Conservation (phyloP, 2,888 invertebrate species). For the Maniola hyperantus region DNA sequence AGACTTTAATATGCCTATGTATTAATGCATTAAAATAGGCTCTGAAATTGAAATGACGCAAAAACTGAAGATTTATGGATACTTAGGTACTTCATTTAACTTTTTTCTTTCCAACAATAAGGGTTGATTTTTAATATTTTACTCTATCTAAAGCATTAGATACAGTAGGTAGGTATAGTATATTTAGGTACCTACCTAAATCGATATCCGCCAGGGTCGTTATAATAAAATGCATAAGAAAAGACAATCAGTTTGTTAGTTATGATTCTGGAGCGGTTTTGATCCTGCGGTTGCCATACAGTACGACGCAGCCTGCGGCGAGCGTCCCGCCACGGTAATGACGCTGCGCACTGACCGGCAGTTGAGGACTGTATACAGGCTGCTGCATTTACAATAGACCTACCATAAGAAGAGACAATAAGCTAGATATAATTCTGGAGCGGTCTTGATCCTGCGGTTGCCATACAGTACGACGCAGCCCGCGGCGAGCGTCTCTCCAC, state of each 20-base stretch:
- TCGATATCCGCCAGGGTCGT: neutral
- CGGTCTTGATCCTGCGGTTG: constrained; percentile 26
- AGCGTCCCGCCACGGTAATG: constrained; percentile 50
- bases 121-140: too few species aligned
- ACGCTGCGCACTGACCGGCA: constrained; percentile 50
- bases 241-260: constrained; percentile 22
- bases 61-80: too few species aligned
- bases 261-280: constrained; percentile 19
- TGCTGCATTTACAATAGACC: neutral
- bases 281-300: constrained; percentile 34
- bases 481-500: constrained; percentile 48
- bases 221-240: constrained; percentile 10
- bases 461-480: constrained; percentile 36
- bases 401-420: constrained; percentile 1
- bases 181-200: neutral
- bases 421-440: constrained; percentile 12
- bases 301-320: constrained; percentile 42
- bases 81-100: too few species aligned
- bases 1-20: too few species aligned
- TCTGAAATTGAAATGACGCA: too few species aligned
- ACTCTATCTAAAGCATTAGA: too few species aligned
- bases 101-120: too few species aligned
- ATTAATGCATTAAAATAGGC: too few species aligned
- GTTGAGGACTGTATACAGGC: neutral
- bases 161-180: too few species aligned